phyloP scores from a whole-genome alignment of 2,113 vertebrate genomes.

The Romanogobio albipinnatus region DNA sequence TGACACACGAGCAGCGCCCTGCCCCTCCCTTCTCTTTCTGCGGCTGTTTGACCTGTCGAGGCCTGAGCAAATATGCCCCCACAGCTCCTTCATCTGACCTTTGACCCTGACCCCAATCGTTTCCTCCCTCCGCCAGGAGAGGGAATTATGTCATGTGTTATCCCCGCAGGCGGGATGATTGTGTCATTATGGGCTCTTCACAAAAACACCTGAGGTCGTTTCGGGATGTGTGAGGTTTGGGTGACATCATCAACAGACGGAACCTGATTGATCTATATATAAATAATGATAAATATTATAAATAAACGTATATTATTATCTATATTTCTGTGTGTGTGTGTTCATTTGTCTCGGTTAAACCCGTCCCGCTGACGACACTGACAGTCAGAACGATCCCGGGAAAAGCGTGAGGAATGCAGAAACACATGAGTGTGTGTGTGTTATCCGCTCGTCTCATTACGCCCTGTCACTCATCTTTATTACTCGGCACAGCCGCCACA shows the following conservation, averaged over 20 bases:
- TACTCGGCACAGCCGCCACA: background rate
- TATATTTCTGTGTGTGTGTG: no score
- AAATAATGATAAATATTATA: no score
- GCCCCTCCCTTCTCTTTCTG: no score
- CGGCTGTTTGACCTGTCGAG: slow-evolving; percentile 19
- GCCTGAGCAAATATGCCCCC: slow-evolving; percentile 59
- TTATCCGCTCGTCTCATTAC: slow-evolving; percentile 5
- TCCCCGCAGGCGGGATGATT: background rate
- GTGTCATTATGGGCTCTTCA: background rate
- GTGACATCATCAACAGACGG: background rate
- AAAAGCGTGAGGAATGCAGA: slow-evolving; percentile 8
- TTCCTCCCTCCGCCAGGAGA: slow-evolving; percentile 12
- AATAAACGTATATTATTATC: no score
- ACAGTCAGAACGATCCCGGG: slow-evolving; percentile 11
- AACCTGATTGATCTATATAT: background rate
- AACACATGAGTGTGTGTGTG: background rate
- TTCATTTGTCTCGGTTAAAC: background rate
- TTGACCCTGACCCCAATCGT: slow-evolving; percentile 48
- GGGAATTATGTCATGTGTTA: background rate
- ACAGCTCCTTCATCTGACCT: slow-evolving; percentile 49
- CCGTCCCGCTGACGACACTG: background rate
- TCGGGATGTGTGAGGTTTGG: background rate
- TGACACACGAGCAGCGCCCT: no score
- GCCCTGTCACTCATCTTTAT: slow-evolving; percentile 37
- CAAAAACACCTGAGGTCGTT: background rate